phyloP scores from a whole-genome alignment of 1,140 invertebrate species.

The Papilio dardanus region DNA sequence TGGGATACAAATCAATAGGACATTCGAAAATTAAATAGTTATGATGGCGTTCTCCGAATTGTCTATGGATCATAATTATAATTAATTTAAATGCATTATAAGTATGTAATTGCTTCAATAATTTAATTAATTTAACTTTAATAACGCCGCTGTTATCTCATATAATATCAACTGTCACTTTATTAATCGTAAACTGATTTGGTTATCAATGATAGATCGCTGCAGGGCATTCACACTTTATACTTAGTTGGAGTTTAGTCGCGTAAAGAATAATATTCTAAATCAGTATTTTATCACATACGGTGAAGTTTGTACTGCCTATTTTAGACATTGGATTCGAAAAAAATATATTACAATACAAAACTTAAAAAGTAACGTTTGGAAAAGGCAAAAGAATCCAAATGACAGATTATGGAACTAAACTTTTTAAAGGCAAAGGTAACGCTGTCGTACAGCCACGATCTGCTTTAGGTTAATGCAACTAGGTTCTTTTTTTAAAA shows the following conservation, averaged over 20 bases:
- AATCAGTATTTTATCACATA: not conserved
- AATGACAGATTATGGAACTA: not conserved
- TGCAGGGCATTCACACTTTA: not conserved
- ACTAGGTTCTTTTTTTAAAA: not conserved
- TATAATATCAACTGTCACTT: slow-evolving; percentile 9
- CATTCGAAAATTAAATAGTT: no score
- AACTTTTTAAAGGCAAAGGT: not conserved
- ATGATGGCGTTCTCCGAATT: no score
- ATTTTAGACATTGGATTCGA: no score
- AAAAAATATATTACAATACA: no score
- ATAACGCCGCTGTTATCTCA: slow-evolving; percentile 8
- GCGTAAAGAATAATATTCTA: no score
- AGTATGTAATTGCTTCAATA: not conserved
- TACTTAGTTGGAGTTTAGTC: not conserved
- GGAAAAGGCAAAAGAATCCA: not conserved
- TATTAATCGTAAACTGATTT: slow-evolving; percentile 25
- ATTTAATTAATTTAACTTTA: not conserved
- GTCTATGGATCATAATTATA: no score
- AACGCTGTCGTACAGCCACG: not conserved
- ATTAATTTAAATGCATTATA: not conserved
- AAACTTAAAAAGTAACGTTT: no score
- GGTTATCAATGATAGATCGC: not conserved
- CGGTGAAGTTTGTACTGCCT: not conserved
- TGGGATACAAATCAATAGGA: no score
- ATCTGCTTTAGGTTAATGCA: not conserved